phyloP scores from a whole-genome alignment of 2,113 vertebrate genomes.

The Burhinus bistriatus region DNA sequence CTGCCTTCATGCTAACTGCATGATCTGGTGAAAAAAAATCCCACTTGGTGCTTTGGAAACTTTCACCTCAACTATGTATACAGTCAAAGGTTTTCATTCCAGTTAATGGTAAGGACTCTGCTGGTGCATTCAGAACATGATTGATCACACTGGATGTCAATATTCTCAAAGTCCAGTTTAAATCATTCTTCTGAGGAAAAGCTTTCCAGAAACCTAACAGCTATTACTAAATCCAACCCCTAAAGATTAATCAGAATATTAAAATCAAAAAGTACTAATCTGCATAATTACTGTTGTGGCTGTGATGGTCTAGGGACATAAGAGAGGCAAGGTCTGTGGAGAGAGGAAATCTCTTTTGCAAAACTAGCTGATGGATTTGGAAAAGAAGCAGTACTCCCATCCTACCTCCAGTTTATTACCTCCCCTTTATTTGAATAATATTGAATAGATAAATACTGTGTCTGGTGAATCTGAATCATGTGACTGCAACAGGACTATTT shows the following conservation, averaged over 20 bases:
- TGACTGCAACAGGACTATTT: neutral
- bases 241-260: neutral
- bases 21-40: neutral
- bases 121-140: neutral
- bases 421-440: neutral
- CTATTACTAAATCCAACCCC: neutral
- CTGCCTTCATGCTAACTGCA: neutral
- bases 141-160: neutral
- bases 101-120: neutral
- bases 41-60: neutral
- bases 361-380: neutral
- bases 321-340: neutral
- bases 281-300: neutral
- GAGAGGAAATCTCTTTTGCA: neutral
- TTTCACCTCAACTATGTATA: neutral
- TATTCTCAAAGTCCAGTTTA: neutral
- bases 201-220: neutral
- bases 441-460: neutral
- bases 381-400: neutral
- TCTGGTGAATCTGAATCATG: neutral
- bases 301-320: neutral
- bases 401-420: neutral
- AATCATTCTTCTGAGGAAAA: neutral
- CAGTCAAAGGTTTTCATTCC: neutral
- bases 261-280: neutral